These are phyloP conservation scores for Sandelia bainsii DNA, from an alignment of 2,797 vertebrate species.

Conservation along the genomic window DNA sequence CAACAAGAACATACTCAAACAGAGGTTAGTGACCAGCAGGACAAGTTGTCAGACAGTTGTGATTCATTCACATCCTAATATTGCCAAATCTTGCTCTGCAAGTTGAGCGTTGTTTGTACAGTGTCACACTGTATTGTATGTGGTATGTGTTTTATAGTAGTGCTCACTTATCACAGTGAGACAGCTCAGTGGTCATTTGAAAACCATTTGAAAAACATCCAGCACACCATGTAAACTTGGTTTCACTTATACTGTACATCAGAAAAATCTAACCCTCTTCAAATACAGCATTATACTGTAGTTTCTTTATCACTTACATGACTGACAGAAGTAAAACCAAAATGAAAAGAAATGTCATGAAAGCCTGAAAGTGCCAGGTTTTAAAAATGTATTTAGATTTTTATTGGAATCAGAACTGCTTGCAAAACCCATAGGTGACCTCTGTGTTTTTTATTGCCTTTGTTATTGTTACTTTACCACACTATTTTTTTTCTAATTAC, in stretches of 20 bases:
- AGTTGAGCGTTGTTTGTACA: not conserved
- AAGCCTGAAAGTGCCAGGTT: no score
- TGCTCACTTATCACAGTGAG: not conserved
- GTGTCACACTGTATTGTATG: not conserved
- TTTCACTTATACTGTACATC: not conserved
- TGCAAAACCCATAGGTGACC: not conserved
- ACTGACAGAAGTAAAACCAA: not conserved
- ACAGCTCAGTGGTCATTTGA: not conserved
- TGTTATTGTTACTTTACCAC: not conserved
- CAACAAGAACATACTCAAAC: slow-evolving; percentile 90
- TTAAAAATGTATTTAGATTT: no score
- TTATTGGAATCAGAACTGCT: no score
- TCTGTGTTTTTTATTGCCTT: not conserved
- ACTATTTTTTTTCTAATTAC: slow-evolving; percentile 8
- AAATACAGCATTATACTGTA: no score
- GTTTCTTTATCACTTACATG: not conserved
- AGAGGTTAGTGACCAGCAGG: slow-evolving; percentile 83
- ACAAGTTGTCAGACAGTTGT: not conserved
- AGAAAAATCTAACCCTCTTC: no score
- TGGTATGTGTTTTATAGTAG: not conserved
- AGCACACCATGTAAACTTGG: no score
- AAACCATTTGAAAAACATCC: not conserved
- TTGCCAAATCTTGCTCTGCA: not conserved
- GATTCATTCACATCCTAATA: not conserved
- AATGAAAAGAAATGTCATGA: not conserved